Conservation (phyloP, 2,888 invertebrate species). For the Caenorhabditis sp. region DNA sequence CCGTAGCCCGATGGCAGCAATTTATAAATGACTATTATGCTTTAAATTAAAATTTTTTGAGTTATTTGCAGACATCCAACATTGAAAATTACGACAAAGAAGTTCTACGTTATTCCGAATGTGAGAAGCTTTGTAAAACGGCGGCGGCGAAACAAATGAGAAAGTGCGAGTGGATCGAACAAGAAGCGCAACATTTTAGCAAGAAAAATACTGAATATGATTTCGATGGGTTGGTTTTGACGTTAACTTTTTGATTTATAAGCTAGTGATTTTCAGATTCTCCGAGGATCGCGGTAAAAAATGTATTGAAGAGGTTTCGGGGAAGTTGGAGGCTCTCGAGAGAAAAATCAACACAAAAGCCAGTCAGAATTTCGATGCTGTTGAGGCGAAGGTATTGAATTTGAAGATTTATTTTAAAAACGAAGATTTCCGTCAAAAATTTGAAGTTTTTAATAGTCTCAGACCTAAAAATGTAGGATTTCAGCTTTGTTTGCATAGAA, state of each 20-base stretch:
- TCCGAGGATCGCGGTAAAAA: slow-evolving; percentile 2
- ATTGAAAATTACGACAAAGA: slow-evolving; percentile 11
- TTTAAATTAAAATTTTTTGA: too few relatives aligned
- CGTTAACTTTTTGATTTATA: neutral
- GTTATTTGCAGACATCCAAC: slow-evolving; percentile 4
- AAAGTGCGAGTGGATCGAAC: slow-evolving; percentile 78
- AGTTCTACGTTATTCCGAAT: neutral
- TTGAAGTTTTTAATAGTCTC: too few relatives aligned
- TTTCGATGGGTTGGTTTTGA: slow-evolving; percentile 64
- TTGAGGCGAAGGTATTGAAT: slow-evolving; percentile 43
- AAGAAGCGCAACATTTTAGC: slow-evolving; percentile 83
- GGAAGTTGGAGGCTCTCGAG: slow-evolving; percentile 80
- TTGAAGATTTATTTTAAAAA: neutral
- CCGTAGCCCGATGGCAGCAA: too few relatives aligned
- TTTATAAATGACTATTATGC: too few relatives aligned
- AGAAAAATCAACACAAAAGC: slow-evolving; percentile 75
- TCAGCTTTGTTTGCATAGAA: too few relatives aligned
- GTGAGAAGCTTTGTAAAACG: slow-evolving; percentile 1
- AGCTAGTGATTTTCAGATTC: slow-evolving; percentile 17
- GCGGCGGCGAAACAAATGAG: slow-evolving; percentile 13
- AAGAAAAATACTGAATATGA: slow-evolving; percentile 73
- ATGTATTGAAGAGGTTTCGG: slow-evolving; percentile 75
- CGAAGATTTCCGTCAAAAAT: neutral
- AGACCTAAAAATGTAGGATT: too few relatives aligned
- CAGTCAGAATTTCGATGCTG: slow-evolving; percentile 39